Percentiles rank a stretch among this genome's conserved stretches.
Conservation (phyloP, 2,888 invertebrate species). For the Schrankia costaestrigalis region DNA sequence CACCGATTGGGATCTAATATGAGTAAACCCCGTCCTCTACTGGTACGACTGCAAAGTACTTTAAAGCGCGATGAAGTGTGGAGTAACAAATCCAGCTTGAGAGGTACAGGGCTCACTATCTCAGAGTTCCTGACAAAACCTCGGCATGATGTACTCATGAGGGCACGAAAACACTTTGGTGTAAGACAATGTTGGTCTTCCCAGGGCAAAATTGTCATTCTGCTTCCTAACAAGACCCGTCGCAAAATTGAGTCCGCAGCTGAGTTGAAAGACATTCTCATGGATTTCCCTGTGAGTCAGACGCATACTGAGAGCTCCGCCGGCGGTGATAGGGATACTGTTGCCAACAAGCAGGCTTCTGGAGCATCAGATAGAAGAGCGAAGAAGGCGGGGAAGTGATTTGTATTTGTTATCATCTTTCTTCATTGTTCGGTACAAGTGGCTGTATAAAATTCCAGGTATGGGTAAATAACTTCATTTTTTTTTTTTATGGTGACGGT, state of each 20-base stretch:
- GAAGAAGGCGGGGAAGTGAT: too few species aligned
- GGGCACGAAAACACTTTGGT: background rate
- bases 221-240: too few species aligned
- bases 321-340: background rate
- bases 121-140: background rate
- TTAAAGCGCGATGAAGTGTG: background rate
- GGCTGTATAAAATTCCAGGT: too few species aligned
- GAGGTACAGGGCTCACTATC: background rate
- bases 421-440: too few species aligned
- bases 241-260: too few species aligned
- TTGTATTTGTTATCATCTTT: too few species aligned
- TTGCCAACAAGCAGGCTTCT: too few species aligned
- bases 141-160: background rate
- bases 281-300: background rate
- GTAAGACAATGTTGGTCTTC: too few species aligned
- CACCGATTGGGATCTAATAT: background rate
- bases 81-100: background rate
- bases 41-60: background rate
- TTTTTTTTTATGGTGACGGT: too few species aligned
- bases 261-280: background rate
- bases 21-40: background rate
- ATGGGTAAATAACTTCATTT: too few species aligned
- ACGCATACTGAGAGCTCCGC: too few species aligned
- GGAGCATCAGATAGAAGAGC: too few species aligned
- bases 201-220: background rate